Evolutionary conservation across 2,797 vertebrate species (phyloP), one percentile per base, ranked within the genome.

Genomic region (Gambelia wislizenii): DNA sequence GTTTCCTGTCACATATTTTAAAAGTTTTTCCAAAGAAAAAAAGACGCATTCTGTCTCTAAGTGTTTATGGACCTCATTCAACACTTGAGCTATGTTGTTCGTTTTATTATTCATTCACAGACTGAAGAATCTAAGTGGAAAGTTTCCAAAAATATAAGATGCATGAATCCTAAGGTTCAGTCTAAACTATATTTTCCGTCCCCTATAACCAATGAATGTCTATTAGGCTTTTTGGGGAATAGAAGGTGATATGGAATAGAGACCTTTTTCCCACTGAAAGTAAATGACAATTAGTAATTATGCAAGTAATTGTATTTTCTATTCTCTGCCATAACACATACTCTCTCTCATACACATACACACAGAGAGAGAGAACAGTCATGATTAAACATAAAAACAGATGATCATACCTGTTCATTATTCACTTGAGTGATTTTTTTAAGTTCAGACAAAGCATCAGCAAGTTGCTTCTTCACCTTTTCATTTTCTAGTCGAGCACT

Each of bases 401-500:
- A 80, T 72, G 54, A 59, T 39, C 82, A 93, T 94, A 97, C 97
- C 95, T 97, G 96, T 56, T 97, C 97, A n/a, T 94, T 97, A 92
- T 95, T 97, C n/a, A 96, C 95, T 93, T 97, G 88, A 2, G 96
- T 97, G 4, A 96, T 89, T 94, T 97, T 98, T 86, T 90, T 92
- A 39, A 98, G 98, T 67, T 98, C 97, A 56, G 97, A 97, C 94
- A 97, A 95, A 74, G 97, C 96, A 25, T 98, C 98, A 9, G 97
- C 92, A 91, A 98, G 97, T 67, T 98, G 98, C 93, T 98, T 98
- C 88, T 97, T 98, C 33, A 99, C 97, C 39, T 97, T 96, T 56
- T 99, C 98, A 0, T 97, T 98, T 96, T 99, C 98, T 90, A 99
- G 91, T 61, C 98, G 98, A 79, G 97, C 97, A 77, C 96, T 97